Evolutionary conservation across 2,113 vertebrate species (phyloP).

Genomic region (Anguilla rostrata): DNA sequence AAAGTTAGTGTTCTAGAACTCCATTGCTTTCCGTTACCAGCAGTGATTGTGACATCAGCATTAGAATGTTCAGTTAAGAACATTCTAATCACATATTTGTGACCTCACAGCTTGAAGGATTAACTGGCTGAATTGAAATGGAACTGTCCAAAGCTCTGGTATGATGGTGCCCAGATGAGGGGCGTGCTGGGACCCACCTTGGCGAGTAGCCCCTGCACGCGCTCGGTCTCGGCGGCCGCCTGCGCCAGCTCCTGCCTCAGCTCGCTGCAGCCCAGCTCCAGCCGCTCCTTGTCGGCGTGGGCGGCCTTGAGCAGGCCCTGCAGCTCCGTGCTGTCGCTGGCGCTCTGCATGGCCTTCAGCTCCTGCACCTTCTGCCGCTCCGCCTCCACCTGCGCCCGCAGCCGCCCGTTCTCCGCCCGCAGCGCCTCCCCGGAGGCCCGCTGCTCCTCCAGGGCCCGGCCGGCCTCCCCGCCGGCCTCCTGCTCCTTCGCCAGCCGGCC

Average conservation of each 20-base stretch:
- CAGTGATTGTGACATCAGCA: no score
- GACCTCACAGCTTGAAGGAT: no score
- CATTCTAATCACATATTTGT: no score
- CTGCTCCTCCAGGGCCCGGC: slow-evolving; percentile 73
- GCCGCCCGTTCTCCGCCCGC: slow-evolving; percentile 77
- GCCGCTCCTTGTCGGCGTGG: slow-evolving; percentile 79
- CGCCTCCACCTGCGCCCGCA: slow-evolving; percentile 80
- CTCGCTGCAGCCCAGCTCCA: slow-evolving; percentile 77
- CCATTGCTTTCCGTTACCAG: no score
- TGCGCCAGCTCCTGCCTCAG: slow-evolving; percentile 82
- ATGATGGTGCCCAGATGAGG: no score
- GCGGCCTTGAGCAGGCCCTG: slow-evolving; percentile 79
- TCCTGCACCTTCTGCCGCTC: slow-evolving; percentile 80
- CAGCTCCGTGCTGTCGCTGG: slow-evolving; percentile 69
- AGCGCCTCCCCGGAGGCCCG: slow-evolving; percentile 69
- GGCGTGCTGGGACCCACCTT: slow-evolving; percentile 70
- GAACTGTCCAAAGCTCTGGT: no score
- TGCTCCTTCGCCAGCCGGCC: slow-evolving; percentile 72
- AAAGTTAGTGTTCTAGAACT: no score
- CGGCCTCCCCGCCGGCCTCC: slow-evolving; percentile 52
- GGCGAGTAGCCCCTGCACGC: slow-evolving; percentile 67
- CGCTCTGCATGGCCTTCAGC: slow-evolving; percentile 70
- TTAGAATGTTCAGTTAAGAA: no score
- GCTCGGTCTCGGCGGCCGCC: slow-evolving; percentile 76
- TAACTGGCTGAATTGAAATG: no score